Evolutionary conservation across 2,113 vertebrate species (phyloP).

Genomic region (Rhodinocichla rosea): DNA sequence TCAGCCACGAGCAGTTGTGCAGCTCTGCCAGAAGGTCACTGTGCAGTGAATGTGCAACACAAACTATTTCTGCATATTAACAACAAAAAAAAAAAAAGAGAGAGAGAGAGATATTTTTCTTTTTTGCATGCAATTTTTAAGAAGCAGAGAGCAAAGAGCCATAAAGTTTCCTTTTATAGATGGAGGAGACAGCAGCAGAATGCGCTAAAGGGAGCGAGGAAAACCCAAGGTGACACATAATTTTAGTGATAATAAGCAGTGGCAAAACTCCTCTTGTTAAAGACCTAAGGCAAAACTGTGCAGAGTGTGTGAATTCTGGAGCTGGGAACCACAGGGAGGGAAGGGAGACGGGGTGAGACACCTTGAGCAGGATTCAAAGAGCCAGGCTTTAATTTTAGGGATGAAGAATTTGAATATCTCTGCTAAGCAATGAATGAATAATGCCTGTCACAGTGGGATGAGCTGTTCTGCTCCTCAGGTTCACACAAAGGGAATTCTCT

Average conservation of each 20-base stretch:
- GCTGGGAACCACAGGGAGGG: background rate
- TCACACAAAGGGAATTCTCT: background rate
- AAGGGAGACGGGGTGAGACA: background rate
- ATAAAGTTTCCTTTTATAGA: slow-evolving; percentile 59
- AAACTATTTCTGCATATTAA: background rate
- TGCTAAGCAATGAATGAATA: background rate
- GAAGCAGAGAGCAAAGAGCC: background rate
- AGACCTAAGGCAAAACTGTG: slow-evolving; percentile 37
- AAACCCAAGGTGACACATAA: slow-evolving; percentile 69
- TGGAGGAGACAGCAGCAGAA: slow-evolving; percentile 23
- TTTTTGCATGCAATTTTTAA: slow-evolving; percentile 36
- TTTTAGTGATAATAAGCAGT: slow-evolving; percentile 57
- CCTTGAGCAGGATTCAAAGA: background rate
- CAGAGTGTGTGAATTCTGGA: background rate
- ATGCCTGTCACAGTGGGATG: background rate
- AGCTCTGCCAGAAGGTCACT: background rate
- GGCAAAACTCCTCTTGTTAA: slow-evolving; percentile 49
- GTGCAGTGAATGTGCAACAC: background rate
- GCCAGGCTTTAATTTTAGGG: slow-evolving; percentile 2
- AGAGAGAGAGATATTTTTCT: background rate
- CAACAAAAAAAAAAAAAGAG: background rate
- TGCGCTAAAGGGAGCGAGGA: slow-evolving; percentile 41
- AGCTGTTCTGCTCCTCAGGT: background rate
- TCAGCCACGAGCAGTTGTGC: background rate
- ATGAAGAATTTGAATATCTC: background rate